Evolutionary conservation across 2,113 vertebrate genomes (phyloP).

Genomic region (Ptyas mucosa): DNA sequence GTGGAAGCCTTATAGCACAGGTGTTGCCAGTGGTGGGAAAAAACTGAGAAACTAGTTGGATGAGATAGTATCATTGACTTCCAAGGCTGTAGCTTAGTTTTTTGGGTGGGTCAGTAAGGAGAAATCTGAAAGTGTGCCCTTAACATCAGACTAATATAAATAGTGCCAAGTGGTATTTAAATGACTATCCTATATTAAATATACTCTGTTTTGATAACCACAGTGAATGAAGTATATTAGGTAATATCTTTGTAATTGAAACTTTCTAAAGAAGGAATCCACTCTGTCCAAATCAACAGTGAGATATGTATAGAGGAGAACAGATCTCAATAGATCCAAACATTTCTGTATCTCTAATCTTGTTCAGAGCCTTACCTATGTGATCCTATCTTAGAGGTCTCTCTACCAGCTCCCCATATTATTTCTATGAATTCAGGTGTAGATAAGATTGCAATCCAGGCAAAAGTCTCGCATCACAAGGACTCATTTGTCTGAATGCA

Average conservation of each 20-base stretch:
- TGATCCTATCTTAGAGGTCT: neutral
- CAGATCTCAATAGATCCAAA: neutral
- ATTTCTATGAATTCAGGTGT: neutral
- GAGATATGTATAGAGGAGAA: neutral
- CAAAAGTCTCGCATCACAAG: too few species aligned
- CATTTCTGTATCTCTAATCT: neutral
- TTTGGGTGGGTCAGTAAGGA: neutral
- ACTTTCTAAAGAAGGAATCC: neutral
- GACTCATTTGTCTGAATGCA: too few species aligned
- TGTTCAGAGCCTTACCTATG: neutral
- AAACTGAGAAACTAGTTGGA: too few species aligned
- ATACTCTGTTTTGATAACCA: neutral
- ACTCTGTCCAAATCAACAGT: neutral
- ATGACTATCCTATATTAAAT: neutral
- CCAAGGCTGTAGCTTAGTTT: too few species aligned
- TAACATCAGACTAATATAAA: neutral
- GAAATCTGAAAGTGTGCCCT: neutral
- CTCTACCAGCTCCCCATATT: neutral
- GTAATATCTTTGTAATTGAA: neutral
- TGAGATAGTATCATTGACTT: too few species aligned
- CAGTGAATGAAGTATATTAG: neutral
- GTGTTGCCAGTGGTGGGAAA: too few species aligned
- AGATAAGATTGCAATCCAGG: neutral
- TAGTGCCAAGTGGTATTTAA: neutral
- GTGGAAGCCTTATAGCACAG: too few species aligned